Evolutionary conservation across 1,140 invertebrate genomes (phyloP), one percentile per base, ranked within the genome.

Genomic region (Zeugodacus cucurbitae): DNA sequence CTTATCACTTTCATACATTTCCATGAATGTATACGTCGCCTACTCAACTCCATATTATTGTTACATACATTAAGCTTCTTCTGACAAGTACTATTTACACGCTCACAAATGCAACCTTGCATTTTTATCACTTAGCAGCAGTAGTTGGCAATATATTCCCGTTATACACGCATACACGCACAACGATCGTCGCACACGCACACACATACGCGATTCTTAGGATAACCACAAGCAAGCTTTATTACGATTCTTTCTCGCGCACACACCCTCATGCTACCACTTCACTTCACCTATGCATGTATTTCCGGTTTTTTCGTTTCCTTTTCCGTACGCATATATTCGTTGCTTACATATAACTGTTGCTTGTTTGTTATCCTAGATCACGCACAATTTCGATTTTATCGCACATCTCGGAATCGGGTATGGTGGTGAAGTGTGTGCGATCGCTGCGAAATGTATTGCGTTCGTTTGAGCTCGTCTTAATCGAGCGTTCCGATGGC

Each of bases 361-460:
- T 93, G 89, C 91, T 92, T 93, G 92, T 92, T 93, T 93, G 92
- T 93, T 93, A 93, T 93, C 92, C 93, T 92, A 93, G 90, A 90
- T 93, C 93, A 88, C 93, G 90, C 41, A 92, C 92, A 85, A 93
- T 92, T 89, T 93, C 92, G 58, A 93, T 93, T 90, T 93, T 93
- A 82, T 93, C 93, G 90, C 90, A 92, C 89, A 93, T 89, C 78
- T 93, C 93, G 59, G 91, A 91, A 87, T 92, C 91, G 48, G 93
- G 92, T 94, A 95, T 93, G 87, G 94, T 94, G 8, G 94, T 94
- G 89, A 96, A 93, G 89, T 95, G 96, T 34, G 96, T 96, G 14
- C 96, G 94, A 93, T 97, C 96, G 62, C 96, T 96, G 91, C 96
- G 96, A 86, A 97, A 94, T 0, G 96, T 97, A 90, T 96, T 96